Evolutionary conservation across 2,888 invertebrate genomes (phyloP).

Genomic region (Baronia brevicornis): DNA sequence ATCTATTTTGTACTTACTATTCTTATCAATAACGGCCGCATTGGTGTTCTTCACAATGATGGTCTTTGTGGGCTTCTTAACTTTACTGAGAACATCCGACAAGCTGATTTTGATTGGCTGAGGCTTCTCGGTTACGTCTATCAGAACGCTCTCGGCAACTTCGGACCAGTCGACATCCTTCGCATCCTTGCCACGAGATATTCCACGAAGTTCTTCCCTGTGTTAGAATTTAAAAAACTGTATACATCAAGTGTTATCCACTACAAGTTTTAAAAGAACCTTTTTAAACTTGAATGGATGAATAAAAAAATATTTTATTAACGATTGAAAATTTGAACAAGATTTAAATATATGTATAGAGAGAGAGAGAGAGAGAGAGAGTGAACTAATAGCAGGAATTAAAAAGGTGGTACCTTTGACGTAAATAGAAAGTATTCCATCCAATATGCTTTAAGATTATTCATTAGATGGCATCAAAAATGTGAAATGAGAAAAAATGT

Average conservation of each 20-base stretch:
- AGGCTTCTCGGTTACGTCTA: conserved; percentile 80
- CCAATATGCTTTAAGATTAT: no score
- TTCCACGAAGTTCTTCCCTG: conserved; percentile 89
- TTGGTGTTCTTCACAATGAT: conserved; percentile 72
- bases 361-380: no score
- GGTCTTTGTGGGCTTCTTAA: conserved; percentile 80
- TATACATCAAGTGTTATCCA: no score
- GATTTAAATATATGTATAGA: no score
- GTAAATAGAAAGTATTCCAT: no score
- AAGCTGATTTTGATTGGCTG: conserved; percentile 85
- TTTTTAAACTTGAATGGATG: no score
- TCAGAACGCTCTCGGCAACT: conserved; percentile 79
- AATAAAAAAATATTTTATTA: not conserved
- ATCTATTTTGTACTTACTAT: conserved; percentile 70
- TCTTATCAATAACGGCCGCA: conserved; percentile 67
- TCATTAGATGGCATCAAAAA: no score
- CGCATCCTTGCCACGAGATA: conserved; percentile 86
- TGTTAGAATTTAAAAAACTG: not conserved
- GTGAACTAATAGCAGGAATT: no score
- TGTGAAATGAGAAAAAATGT: no score
- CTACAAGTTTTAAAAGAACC: no score
- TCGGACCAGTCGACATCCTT: conserved; percentile 91
- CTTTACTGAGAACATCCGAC: conserved; percentile 80
- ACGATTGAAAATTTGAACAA: not conserved
- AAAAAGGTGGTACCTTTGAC: no score